Percentiles rank a stretch among this genome's conserved stretches.
phyloP scores from a whole-genome alignment of 2,113 vertebrate genomes.

The Gracilinanus agilis region DNA sequence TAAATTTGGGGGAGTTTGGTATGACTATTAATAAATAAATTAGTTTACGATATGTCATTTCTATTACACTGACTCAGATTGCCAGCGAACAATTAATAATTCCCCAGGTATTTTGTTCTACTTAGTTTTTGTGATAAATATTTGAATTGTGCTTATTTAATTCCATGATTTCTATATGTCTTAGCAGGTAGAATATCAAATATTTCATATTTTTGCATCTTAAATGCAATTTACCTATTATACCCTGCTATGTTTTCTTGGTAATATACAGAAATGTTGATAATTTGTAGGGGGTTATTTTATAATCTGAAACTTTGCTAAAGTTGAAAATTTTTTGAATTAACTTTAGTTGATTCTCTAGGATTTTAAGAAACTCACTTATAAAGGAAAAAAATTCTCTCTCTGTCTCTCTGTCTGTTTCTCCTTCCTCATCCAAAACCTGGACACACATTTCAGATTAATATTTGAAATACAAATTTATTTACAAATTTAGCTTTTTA shows the following conservation, averaged over 20 bases:
- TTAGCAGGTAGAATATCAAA: neutral
- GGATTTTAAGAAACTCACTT: neutral
- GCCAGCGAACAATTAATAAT: neutral
- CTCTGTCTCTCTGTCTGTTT: neutral
- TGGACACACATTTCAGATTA: neutral
- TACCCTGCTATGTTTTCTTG: neutral
- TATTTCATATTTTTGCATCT: neutral
- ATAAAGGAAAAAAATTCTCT: neutral
- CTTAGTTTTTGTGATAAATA: too few relatives aligned
- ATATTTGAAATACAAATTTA: neutral
- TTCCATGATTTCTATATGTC: too few relatives aligned
- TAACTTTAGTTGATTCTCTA: neutral
- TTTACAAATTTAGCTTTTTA: neutral
- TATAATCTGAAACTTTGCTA: neutral
- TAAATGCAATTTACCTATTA: neutral
- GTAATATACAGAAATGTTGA: neutral
- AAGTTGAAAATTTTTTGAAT: neutral
- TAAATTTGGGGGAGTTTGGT: neutral
- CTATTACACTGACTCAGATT: neutral
- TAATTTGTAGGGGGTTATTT: neutral
- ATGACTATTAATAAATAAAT: neutral
- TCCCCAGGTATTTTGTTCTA: neutral
- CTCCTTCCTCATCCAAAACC: neutral
- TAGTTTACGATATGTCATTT: neutral
- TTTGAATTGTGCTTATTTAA: too few relatives aligned